Conservation (phyloP, 2,113 vertebrate species). For the Lucifuga dentata region DNA sequence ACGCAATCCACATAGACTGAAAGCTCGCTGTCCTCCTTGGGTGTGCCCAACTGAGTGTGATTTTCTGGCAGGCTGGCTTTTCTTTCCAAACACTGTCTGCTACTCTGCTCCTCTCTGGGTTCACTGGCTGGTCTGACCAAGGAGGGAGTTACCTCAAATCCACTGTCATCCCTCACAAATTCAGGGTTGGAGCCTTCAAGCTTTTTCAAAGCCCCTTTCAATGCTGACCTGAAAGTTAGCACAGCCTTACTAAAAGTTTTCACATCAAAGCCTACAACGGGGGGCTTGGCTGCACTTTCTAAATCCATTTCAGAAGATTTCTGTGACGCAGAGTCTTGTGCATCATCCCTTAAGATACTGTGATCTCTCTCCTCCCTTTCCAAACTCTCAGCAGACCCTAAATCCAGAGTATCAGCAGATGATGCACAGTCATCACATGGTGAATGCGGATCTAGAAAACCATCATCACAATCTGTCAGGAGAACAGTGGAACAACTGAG, state of each 20-base stretch:
- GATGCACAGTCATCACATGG: conserved; percentile 66
- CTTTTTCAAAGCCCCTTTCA: conserved; percentile 91
- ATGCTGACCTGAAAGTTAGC: conserved; percentile 87
- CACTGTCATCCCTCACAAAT: conserved; percentile 39
- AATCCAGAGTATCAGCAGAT: conserved; percentile 65
- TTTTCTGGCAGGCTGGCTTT: conserved; percentile 28
- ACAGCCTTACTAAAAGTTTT: conserved; percentile 89
- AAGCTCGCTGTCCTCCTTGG: conserved; percentile 31
- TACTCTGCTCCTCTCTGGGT: conserved; percentile 16
- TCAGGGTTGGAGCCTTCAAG: conserved; percentile 76
- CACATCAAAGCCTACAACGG: conserved; percentile 85
- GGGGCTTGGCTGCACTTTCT: conserved; percentile 64
- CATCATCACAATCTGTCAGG: conserved; percentile 77
- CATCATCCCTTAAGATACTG: conserved; percentile 54
- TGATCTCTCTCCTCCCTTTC: conserved; percentile 70
- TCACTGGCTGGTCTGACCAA: conserved; percentile 32
- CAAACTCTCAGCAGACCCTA: conserved; percentile 71
- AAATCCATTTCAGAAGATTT: conserved; percentile 52
- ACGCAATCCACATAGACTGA: conserved; percentile 47
- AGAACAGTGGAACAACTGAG: conserved; percentile 79
- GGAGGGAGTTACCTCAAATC: conserved; percentile 12
- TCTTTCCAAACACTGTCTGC: conserved; percentile 9
- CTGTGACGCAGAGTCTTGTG: conserved; percentile 41
- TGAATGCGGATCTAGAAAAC: conserved; percentile 65
- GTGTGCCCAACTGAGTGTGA: conserved; percentile 17